Base-by-base conservation (phyloP, 2,113 vertebrate species). In the Psophia crepitans region DNA sequence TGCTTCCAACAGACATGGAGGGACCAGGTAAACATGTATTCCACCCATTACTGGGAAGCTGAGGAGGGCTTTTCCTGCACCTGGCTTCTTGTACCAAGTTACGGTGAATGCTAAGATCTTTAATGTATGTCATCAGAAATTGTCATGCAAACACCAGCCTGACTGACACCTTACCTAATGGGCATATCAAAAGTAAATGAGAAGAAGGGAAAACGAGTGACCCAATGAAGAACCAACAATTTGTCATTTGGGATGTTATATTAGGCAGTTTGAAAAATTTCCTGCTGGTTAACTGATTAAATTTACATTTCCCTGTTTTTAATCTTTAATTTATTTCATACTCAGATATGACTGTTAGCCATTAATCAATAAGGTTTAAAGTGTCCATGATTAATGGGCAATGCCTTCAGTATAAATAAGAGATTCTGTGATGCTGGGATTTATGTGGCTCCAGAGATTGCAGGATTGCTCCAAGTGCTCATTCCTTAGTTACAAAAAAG, bases 311-410 rank as follows among this genome's bases (percentile, higher is more conserved):
- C 48, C 35, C 60, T 84, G 69, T 87, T 95, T 93, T 88, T 87
- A 94, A 93, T 93, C 85, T 92, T 90, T 90, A 71, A 95, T 94
- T 91, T 90, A 48, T 95, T 95, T 97, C 51, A 73, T 81, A 81
- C 57, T 93, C 71, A 90, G 60, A 87, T 87, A 91, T 73, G 89
- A 93, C 78, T 65, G 35, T 83, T 90, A 79, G 48, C 77, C 57
- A 93, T 96, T 94, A 94, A 94, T 92, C 89, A 90, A 58, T 81
- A 83, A 63, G 86, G 39, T 80, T 85, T 93, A 92, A 91, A 93
- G 37, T 39, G 32, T 37, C 66, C 46, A 27, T 91, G 91, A 95
- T 96, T 91, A 89, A 97, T 84, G 74, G 37, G 37, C 39, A 87
- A 54, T 87, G 37, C 54, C 84, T 91, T 71, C 61, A 69, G 65